Conservation (phyloP, 2,797 vertebrate genomes). For the Silurus lanzhouensis region DNA sequence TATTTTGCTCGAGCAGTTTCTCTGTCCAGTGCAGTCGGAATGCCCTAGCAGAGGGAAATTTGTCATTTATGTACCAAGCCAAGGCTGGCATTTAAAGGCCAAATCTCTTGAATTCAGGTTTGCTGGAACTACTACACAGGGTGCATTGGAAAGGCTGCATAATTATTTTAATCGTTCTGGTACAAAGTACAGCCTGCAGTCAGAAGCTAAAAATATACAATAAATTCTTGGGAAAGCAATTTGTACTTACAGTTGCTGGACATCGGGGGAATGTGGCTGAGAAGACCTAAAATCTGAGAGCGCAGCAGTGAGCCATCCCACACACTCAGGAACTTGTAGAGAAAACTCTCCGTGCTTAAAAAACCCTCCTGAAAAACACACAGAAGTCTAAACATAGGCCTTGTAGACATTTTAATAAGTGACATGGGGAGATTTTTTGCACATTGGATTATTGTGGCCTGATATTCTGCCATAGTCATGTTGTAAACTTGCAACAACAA, state of each 20-base stretch:
- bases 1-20: not conserved
- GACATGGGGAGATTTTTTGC: too few species aligned
- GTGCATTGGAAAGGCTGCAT: not conserved
- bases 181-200: not conserved
- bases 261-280: constrained; percentile 84
- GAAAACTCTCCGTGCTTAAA: constrained; percentile 84
- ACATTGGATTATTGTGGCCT: not conserved
- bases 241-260: constrained; percentile 79
- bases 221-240: not conserved
- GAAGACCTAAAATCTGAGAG: constrained; percentile 82
- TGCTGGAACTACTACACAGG: not conserved
- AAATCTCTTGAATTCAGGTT: not conserved
- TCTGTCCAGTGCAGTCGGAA: not conserved
- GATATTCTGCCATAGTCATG: not conserved
- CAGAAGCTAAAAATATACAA: not conserved
- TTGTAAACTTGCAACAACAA: not conserved
- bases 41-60: not conserved
- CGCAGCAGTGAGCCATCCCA: constrained; percentile 86
- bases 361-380: constrained; percentile 82
- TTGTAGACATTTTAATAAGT: not conserved
- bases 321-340: constrained; percentile 85
- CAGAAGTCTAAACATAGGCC: not conserved
- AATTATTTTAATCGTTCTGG: not conserved
- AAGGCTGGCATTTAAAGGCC: not conserved
- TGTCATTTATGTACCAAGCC: not conserved